Base-by-base conservation (phyloP, 2,888 invertebrate genomes). In the Hirtodrosophila histrioides region DNA sequence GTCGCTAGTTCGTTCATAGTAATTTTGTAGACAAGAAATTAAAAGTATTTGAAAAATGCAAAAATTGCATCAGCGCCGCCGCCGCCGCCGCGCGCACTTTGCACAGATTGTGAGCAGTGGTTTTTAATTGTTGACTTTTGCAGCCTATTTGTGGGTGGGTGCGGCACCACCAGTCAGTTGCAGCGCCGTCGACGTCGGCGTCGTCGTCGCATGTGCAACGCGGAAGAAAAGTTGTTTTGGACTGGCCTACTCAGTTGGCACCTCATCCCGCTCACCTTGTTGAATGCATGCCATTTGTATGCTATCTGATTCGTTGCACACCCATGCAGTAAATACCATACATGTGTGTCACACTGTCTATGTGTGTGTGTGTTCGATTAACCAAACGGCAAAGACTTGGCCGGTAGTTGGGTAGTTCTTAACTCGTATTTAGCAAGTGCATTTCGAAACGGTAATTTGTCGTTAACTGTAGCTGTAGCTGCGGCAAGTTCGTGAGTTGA, bases 381-480 rank as follows among this genome's bases (percentile, higher is more conserved):
- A 54, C 66, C 40, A 57, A 61, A 33, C 39, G 40, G 5, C 36
- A 33, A 53, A 43, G 27, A 58, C 45, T 55, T 56, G 46, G 39
- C 35, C 46, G 40, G 44, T 24, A 31, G 69, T 61, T 57, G 49
- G 33, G 33, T 66, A 65, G 85, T 87, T 84, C 85, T 87, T 75
- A 73, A 48, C 58, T 69, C 45, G 48, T 43, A 68, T 87, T 84
- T 78, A 85, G 88, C 84, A 84, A 87, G 86, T 84, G 84, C 73
- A 88, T 75, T 78, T 75, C 66, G 45, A 78, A 84, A 78, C 88
- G 79, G 84, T 87, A 75, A 78, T 88, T 87, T 87, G 86, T 88
- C 88, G 86, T 69, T 74, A 77, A 80, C 70, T 65, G 62, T 70
- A 10, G 57, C 78, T 65, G 48, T 17, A 17, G 17, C 17, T 65